Conservation (phyloP, 2,113 vertebrate species). For the Plecturocebus donacophilus region DNA sequence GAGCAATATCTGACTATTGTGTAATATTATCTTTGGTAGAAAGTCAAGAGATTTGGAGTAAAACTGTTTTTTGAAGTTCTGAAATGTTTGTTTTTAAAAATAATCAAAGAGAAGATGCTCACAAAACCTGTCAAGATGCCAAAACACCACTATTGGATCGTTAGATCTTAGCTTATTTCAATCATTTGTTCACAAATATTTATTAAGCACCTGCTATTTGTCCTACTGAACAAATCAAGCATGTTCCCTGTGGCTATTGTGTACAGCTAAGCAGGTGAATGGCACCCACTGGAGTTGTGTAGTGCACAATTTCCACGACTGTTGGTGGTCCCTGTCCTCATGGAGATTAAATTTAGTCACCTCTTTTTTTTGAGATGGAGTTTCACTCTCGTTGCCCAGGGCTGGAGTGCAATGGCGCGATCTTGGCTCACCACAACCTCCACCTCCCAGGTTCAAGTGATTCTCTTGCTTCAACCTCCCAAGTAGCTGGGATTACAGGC, state of each 20-base stretch:
- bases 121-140: neutral
- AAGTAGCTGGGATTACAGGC: neutral
- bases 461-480: neutral
- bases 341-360: neutral
- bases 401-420: neutral
- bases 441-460: too few species aligned
- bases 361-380: neutral
- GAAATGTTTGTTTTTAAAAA: conserved; percentile 4
- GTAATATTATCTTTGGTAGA: neutral
- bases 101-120: neutral
- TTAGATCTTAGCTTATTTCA: neutral
- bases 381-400: neutral
- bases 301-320: neutral
- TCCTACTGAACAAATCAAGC: neutral
- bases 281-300: neutral
- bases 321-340: neutral
- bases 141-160: neutral
- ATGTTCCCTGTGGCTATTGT: neutral
- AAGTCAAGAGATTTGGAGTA: neutral
- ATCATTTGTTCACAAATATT: neutral
- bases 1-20: neutral
- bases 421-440: too few species aligned
- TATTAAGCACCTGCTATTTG: neutral
- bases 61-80: neutral
- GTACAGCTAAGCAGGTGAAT: neutral